A percentile compares a stretch with the other conserved stretches of the same genome.
phyloP scores from a whole-genome alignment of 2,888 invertebrate species.

The Limnephilus lunatus region DNA sequence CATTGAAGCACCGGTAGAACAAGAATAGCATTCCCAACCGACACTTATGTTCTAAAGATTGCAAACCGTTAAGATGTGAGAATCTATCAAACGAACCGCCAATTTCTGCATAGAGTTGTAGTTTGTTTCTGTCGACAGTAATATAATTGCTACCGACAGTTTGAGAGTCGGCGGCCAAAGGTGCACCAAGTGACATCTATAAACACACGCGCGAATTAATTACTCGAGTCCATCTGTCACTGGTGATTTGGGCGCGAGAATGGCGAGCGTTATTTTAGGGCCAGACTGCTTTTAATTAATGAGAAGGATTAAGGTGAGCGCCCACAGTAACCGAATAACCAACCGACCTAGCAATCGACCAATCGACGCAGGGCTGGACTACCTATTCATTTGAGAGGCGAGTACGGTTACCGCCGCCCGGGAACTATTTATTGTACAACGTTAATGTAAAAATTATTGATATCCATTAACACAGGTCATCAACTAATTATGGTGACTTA shows the following conservation, averaged over 20 bases:
- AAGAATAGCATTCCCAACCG: too few species aligned
- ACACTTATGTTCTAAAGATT: too few species aligned
- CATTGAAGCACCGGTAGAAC: too few species aligned
- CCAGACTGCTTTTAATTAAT: constrained; percentile 44
- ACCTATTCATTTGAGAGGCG: too few species aligned
- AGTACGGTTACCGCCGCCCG: too few species aligned
- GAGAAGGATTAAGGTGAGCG: constrained; percentile 37
- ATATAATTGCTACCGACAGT: background rate
- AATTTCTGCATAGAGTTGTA: too few species aligned
- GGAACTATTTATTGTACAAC: too few species aligned
- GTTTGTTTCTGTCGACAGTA: background rate
- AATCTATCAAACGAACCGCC: too few species aligned
- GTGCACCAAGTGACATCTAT: constrained; percentile 37
- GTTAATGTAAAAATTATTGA: too few species aligned
- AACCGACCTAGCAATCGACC: background rate
- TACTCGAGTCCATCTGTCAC: constrained; percentile 1
- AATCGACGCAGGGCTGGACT: background rate
- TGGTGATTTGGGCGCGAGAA: background rate
- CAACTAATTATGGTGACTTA: too few species aligned
- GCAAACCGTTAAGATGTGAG: too few species aligned
- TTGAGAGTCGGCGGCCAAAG: background rate
- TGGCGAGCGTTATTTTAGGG: constrained; percentile 27
- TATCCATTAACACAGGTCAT: too few species aligned
- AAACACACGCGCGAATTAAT: constrained; percentile 34
- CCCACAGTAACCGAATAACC: background rate